Percentiles rank a stretch among this genome's conserved stretches.
phyloP scores from a whole-genome alignment of 1,140 invertebrate genomes.

The Tetragnatha versicolor region DNA sequence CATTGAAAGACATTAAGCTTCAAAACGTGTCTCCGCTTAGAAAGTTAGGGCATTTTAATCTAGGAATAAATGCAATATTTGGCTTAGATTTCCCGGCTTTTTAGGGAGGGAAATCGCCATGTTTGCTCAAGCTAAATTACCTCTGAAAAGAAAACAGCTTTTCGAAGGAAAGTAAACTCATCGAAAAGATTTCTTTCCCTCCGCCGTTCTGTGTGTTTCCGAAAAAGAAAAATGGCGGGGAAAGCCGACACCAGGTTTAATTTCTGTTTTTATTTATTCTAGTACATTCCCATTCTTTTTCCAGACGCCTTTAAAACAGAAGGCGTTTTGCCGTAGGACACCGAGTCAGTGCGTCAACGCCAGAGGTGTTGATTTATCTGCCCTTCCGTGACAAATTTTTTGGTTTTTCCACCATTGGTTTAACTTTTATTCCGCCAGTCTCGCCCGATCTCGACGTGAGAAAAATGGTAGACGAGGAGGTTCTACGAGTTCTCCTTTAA shows the following conservation, averaged over 20 bases:
- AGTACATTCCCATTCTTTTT: background rate
- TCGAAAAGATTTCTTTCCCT: background rate
- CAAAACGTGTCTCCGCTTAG: too few species aligned
- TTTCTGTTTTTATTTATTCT: conserved; percentile 9
- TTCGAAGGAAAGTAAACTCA: background rate
- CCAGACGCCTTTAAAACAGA: background rate
- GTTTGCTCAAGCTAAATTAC: conserved; percentile 3
- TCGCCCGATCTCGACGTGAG: background rate
- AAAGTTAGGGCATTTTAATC: too few species aligned
- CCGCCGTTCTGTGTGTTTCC: background rate
- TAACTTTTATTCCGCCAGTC: background rate
- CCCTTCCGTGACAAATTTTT: background rate
- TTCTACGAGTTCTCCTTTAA: too few species aligned
- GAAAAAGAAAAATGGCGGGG: background rate
- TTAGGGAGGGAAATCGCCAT: background rate
- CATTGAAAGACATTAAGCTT: too few species aligned
- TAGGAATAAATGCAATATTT: background rate
- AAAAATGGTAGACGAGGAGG: too few species aligned
- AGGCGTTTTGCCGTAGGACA: background rate
- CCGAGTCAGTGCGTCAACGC: background rate
- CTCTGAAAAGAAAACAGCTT: background rate
- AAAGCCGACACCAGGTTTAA: background rate
- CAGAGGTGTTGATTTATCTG: conserved; percentile 21
- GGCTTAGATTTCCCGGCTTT: background rate
- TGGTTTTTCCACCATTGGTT: conserved; percentile 11